phyloP scores from a whole-genome alignment of 1,140 invertebrate genomes.

The Bombus breviceps region DNA sequence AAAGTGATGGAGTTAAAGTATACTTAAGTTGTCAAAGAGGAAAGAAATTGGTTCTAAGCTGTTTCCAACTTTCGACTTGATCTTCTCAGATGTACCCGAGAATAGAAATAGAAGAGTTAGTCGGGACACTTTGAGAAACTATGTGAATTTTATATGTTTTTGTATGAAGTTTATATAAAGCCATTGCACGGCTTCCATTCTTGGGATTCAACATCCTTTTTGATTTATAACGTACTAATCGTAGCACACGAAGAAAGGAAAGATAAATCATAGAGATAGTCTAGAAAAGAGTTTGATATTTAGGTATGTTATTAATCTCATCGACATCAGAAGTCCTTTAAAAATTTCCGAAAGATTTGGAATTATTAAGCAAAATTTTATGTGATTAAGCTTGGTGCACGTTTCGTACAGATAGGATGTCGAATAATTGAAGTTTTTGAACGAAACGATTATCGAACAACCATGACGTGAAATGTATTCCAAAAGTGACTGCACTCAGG shows the following conservation, averaged over 20 bases:
- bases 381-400: no score
- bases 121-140: not conserved
- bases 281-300: no score
- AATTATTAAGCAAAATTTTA: not conserved
- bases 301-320: not conserved
- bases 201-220: not conserved
- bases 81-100: not conserved
- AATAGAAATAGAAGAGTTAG: not conserved
- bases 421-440: not conserved
- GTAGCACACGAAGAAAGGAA: not conserved
- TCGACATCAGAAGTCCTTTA: not conserved
- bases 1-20: not conserved
- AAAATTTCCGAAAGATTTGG: not conserved
- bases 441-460: conserved; percentile 4
- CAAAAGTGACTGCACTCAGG: conserved; percentile 42
- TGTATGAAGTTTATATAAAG: not conserved
- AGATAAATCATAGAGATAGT: not conserved
- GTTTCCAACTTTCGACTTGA: not conserved
- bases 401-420: not conserved
- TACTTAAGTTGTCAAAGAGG: not conserved
- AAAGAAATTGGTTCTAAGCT: not conserved
- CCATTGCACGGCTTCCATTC: not conserved
- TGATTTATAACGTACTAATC: not conserved
- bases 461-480: conserved; percentile 44
- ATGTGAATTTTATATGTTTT: not conserved